phyloP scores from a whole-genome alignment of 2,888 invertebrate species.

The Leptopilina syphax region DNA sequence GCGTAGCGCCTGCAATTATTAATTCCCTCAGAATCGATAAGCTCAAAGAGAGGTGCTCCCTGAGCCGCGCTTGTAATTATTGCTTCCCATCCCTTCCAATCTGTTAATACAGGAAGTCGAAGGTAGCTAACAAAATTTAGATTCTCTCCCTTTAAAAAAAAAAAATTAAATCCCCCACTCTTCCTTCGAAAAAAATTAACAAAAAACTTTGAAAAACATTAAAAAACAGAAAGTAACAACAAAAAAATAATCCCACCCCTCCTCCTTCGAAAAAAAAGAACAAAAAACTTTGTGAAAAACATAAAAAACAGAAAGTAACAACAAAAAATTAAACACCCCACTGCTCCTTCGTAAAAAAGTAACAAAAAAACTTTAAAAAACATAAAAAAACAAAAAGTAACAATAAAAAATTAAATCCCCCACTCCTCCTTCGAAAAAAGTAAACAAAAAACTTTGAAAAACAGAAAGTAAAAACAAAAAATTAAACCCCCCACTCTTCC shows the following conservation, averaged over 20 bases:
- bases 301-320: no score
- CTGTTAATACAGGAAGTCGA: constrained; percentile 51
- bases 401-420: no score
- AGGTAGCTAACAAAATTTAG: constrained; percentile 52
- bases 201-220: neutral
- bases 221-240: no score
- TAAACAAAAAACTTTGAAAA: no score
- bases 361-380: no score
- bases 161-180: constrained; percentile 62
- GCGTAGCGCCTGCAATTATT: constrained; percentile 70
- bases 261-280: no score
- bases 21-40: constrained; percentile 74
- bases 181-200: neutral
- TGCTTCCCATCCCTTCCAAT: constrained; percentile 58
- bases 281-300: no score
- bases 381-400: constrained; percentile 67
- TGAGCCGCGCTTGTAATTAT: constrained; percentile 73
- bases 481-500: constrained; percentile 51
- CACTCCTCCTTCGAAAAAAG: no score
- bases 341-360: no score
- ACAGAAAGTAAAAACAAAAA: constrained; percentile 67
- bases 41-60: constrained; percentile 69
- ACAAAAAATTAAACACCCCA: no score
- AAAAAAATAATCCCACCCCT: no score
- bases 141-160: constrained; percentile 65